These are phyloP conservation scores for Strongylocentrotus purpuratus DNA, from an alignment of 35 echinoderm and acorn worm species.

Conservation along the genomic window DNA sequence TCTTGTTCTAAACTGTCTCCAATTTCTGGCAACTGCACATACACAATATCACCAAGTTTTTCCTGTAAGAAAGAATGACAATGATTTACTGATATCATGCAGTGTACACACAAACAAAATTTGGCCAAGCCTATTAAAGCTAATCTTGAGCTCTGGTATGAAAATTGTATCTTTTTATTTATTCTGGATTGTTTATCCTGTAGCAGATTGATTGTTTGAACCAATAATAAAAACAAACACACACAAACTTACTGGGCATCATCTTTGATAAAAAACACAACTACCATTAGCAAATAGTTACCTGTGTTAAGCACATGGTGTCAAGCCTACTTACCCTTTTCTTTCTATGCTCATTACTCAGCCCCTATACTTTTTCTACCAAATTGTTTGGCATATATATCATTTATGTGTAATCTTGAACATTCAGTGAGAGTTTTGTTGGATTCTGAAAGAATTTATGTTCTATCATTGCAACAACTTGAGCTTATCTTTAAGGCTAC, in stretches of 20 bases:
- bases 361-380: no score
- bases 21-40: constrained; percentile 75
- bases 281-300: not conserved
- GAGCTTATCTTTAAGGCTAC: not conserved
- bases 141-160: not conserved
- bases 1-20: constrained; percentile 60
- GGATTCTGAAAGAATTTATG: not conserved
- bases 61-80: constrained; percentile 51
- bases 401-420: no score
- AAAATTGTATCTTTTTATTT: not conserved
- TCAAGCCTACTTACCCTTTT: no score
- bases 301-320: not conserved
- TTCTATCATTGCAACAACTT: not conserved
- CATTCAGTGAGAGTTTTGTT: no score
- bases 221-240: no score
- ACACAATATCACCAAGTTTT: constrained; percentile 82
- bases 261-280: not conserved
- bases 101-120: not conserved
- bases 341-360: no score
- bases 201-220: no score
- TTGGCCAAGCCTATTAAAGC: not conserved
- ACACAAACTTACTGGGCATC: no score
- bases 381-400: no score
- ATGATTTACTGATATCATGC: not conserved
- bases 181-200: not conserved